These are phyloP conservation scores for Heliconius eleuchia DNA, from an alignment of 1,140 invertebrate genomes.

Conservation along the genomic window DNA sequence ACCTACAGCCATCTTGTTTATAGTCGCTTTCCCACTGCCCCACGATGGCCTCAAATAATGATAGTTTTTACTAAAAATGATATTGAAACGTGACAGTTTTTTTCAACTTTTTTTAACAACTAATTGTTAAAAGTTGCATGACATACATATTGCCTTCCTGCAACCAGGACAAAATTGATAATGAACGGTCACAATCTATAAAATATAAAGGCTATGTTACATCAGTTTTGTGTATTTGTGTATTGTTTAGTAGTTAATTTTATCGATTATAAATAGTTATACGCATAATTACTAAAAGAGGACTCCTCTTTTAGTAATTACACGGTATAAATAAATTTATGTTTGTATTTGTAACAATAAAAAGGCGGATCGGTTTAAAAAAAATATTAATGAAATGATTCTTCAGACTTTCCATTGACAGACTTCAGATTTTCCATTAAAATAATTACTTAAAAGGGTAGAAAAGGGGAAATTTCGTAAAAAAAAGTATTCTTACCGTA, in stretches of 20 bases:
- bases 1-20: background rate
- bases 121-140: conserved; percentile 20
- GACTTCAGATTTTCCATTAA: background rate
- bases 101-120: background rate
- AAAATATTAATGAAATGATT: background rate
- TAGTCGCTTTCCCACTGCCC: background rate
- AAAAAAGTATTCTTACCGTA: background rate
- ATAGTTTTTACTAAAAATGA: background rate
- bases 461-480: background rate
- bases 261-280: too few species aligned
- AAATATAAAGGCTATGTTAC: background rate
- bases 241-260: too few species aligned
- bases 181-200: background rate
- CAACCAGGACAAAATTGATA: background rate
- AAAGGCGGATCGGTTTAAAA: conserved; percentile 5
- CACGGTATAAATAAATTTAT: too few species aligned
- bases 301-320: too few species aligned
- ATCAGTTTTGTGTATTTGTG: background rate
- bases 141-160: conserved; percentile 20
- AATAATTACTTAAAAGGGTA: background rate
- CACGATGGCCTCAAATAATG: background rate
- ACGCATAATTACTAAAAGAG: too few species aligned
- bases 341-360: background rate
- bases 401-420: background rate
- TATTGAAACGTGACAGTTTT: background rate